Evolutionary conservation across 2,888 invertebrate genomes (phyloP).

Genomic region (Boloria euphrosyne): DNA sequence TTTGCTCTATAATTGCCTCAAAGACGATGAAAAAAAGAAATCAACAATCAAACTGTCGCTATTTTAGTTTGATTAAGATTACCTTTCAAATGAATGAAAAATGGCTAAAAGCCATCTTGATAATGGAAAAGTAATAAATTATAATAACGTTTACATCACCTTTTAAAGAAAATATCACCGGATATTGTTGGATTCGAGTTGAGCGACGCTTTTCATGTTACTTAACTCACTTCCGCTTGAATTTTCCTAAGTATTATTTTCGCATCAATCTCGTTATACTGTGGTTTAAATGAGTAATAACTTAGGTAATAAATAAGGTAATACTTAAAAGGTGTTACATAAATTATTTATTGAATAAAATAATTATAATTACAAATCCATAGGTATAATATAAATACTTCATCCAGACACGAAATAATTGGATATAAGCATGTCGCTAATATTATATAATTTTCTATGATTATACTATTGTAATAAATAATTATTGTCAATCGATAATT

Average conservation of each 20-base stretch:
- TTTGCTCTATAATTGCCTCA: no score
- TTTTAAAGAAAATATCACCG: slow-evolving; percentile 20
- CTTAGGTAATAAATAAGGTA: not conserved
- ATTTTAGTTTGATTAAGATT: not conserved
- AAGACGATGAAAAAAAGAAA: no score
- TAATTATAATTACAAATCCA: no score
- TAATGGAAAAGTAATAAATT: slow-evolving; percentile 18
- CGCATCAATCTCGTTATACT: slow-evolving; percentile 18
- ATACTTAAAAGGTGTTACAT: not conserved
- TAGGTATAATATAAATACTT: no score
- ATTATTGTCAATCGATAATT: no score
- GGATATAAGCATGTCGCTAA: no score
- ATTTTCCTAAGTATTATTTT: slow-evolving; percentile 40
- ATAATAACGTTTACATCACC: slow-evolving; percentile 11
- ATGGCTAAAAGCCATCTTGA: slow-evolving; percentile 14
- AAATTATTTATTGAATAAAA: not conserved
- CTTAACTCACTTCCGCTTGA: slow-evolving; percentile 57
- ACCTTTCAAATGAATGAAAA: slow-evolving; percentile 5
- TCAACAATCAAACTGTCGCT: not conserved
- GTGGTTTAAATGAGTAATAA: not conserved
- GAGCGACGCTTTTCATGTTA: slow-evolving; percentile 52
- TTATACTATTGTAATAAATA: no score
- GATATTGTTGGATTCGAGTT: slow-evolving; percentile 12
- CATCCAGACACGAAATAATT: no score
- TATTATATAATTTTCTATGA: no score